phyloP scores from a whole-genome alignment of 1,140 invertebrate species.

The Drosophila melanica region DNA sequence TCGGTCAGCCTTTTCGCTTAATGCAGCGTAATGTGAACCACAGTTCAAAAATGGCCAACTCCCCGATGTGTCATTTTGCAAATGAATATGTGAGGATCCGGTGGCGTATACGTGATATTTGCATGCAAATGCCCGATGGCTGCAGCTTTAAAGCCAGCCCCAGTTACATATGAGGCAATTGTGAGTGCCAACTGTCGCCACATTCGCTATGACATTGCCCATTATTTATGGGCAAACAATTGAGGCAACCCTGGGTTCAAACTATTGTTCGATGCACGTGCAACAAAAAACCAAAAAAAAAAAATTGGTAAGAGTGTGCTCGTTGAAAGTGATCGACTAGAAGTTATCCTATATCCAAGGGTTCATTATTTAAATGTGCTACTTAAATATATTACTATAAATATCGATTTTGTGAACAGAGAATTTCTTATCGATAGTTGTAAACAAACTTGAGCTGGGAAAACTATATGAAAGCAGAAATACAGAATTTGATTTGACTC shows the following conservation, averaged over 20 bases:
- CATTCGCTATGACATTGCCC: constrained; percentile 48
- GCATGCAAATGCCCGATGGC: constrained; percentile 21
- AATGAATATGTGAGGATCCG: constrained; percentile 1
- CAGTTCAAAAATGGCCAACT: constrained; percentile 33
- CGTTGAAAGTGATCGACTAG: no score
- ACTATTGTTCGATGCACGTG: constrained; percentile 70
- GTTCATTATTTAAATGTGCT: no score
- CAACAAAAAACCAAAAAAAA: constrained; percentile 22
- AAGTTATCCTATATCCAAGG: no score
- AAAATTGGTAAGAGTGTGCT: background rate
- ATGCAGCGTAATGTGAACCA: constrained; percentile 55
- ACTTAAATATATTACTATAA: no score
- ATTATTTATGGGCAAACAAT: constrained; percentile 80
- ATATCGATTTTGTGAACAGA: no score
- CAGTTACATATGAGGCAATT: constrained; percentile 12
- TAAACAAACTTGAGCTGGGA: no score
- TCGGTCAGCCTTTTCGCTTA: constrained; percentile 44
- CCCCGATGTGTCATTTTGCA: constrained; percentile 67
- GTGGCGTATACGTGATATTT: constrained; percentile 66
- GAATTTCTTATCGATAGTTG: no score
- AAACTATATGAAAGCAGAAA: no score
- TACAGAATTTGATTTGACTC: no score
- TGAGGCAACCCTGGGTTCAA: constrained; percentile 49
- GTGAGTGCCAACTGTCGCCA: constrained; percentile 46
- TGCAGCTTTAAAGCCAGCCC: constrained; percentile 32